Conservation (phyloP, 2,113 vertebrate genomes). For the Hippocampus comes region DNA sequence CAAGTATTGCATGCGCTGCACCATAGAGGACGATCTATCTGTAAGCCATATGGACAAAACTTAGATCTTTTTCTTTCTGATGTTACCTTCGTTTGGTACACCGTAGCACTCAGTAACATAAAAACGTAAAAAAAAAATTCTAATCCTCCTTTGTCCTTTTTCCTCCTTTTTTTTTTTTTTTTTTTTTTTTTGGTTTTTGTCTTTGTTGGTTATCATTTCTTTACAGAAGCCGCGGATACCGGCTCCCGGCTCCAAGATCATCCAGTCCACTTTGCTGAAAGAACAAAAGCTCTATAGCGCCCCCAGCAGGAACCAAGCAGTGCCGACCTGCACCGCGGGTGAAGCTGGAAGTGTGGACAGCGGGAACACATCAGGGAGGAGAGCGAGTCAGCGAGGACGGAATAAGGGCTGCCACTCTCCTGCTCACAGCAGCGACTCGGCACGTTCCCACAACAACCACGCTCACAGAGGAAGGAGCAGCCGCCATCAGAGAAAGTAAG, state of each 20-base stretch:
- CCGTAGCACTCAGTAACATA: slow-evolving; percentile 58
- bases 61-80: slow-evolving; percentile 77
- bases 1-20: slow-evolving; percentile 98
- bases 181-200: slow-evolving; percentile 34
- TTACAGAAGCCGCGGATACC: slow-evolving; percentile 80
- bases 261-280: slow-evolving; percentile 71
- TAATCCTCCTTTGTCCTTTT: slow-evolving; percentile 69
- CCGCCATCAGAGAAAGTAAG: slow-evolving; percentile 70
- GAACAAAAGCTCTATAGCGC: slow-evolving; percentile 59
- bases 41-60: slow-evolving; percentile 77
- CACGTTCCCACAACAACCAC: slow-evolving; percentile 74
- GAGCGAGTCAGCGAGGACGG: slow-evolving; percentile 72
- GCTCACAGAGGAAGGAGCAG: slow-evolving; percentile 73
- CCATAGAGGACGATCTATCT: slow-evolving; percentile 91
- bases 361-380: slow-evolving; percentile 65
- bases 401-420: slow-evolving; percentile 73
- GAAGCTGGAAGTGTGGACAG: slow-evolving; percentile 68
- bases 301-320: slow-evolving; percentile 59
- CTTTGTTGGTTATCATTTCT: slow-evolving; percentile 72
- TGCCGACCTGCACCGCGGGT: slow-evolving; percentile 59
- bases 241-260: slow-evolving; percentile 71
- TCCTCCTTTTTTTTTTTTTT: slow-evolving; percentile 54
- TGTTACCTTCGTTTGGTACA: slow-evolving; percentile 76
- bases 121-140: slow-evolving; percentile 45
- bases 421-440: slow-evolving; percentile 87